Conservation (phyloP, 2,797 vertebrate genomes). For the Pteronotus mesoamericanus region DNA sequence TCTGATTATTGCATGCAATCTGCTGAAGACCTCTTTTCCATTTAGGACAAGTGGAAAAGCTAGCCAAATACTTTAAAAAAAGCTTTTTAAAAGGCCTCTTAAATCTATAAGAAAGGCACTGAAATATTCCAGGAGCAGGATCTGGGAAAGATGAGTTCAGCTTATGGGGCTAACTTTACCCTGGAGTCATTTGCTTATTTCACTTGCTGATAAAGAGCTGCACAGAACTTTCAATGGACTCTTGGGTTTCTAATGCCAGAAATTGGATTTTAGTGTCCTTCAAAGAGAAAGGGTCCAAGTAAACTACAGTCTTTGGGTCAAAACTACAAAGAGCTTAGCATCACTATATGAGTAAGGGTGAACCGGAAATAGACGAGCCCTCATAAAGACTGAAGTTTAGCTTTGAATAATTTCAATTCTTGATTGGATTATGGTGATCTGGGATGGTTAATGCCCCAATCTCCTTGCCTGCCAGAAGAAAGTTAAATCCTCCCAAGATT, state of each 20-base stretch:
- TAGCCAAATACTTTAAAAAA: not conserved
- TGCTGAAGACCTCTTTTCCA: not conserved
- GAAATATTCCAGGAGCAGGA: not conserved
- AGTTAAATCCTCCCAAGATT: not conserved
- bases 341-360: not conserved
- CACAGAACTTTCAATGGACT: conserved; percentile 21
- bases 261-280: not conserved
- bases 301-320: not conserved
- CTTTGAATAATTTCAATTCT: not conserved
- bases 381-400: not conserved
- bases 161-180: conserved; percentile 2
- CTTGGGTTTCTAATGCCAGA: not conserved
- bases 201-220: conserved; percentile 21
- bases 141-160: not conserved
- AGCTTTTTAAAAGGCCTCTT: not conserved
- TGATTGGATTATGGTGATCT: not conserved
- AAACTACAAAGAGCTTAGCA: not conserved
- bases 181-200: conserved; percentile 18
- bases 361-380: not conserved
- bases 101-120: not conserved
- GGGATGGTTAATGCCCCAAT: not conserved
- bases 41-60: not conserved
- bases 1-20: not conserved
- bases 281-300: not conserved
- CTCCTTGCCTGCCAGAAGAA: not conserved